Evolutionary conservation across 2,113 vertebrate genomes (phyloP).

Genomic region (Zapornia atra): DNA sequence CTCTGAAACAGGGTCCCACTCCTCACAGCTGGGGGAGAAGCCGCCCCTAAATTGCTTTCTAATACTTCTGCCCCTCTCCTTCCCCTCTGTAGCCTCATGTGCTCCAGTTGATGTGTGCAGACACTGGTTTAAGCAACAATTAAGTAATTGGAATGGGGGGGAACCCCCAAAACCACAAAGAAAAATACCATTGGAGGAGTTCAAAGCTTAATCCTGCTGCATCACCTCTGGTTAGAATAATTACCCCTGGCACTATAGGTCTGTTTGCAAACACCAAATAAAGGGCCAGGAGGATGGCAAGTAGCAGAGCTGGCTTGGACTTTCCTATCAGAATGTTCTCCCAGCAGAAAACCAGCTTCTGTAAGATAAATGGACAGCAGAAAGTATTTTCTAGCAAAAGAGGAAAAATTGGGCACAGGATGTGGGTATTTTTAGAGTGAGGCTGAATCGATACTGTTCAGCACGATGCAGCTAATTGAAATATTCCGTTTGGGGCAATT

Average conservation of each 20-base stretch:
- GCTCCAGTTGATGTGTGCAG: background rate
- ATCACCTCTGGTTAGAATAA: background rate
- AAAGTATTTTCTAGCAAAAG: background rate
- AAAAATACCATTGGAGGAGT: background rate
- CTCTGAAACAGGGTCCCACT: background rate
- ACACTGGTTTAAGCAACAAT: background rate
- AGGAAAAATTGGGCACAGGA: background rate
- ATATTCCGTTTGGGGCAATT: background rate
- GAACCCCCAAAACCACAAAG: background rate
- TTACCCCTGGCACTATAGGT: background rate
- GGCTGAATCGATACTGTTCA: background rate
- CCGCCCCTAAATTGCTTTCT: background rate
- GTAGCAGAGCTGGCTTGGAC: background rate
- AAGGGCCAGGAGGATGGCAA: background rate
- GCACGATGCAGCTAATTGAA: conserved; percentile 14
- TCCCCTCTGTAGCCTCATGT: background rate
- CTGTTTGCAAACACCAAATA: background rate
- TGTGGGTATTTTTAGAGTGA: background rate
- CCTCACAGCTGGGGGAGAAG: background rate
- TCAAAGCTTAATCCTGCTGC: background rate
- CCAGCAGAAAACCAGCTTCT: background rate
- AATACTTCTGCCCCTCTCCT: background rate
- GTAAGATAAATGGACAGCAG: background rate
- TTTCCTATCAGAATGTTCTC: background rate
- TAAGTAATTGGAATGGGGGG: accelerated